These are phyloP conservation scores for Cotesia congregata DNA, from an alignment of 2,888 invertebrate species.

Conservation along the genomic window DNA sequence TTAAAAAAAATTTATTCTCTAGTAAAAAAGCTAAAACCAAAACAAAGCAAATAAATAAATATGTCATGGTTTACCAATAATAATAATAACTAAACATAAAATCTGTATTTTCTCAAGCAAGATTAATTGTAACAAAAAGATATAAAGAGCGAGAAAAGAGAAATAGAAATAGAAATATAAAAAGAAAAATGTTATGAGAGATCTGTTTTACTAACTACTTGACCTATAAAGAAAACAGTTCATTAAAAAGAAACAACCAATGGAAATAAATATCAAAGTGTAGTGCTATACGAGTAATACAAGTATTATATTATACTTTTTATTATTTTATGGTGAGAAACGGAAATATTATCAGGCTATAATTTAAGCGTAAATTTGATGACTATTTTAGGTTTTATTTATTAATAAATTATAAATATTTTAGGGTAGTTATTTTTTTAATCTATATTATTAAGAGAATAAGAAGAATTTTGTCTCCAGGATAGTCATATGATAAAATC, in stretches of 20 bases:
- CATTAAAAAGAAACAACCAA: neutral
- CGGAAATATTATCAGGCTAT: neutral
- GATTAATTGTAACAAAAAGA: neutral
- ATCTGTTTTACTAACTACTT: constrained; percentile 16
- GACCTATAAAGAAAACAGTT: neutral
- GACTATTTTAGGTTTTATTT: too few relatives aligned
- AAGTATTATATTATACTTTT: neutral
- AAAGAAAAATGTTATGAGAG: neutral
- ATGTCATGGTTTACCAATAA: neutral
- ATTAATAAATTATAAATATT: too few relatives aligned
- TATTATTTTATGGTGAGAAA: neutral
- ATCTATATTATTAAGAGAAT: too few relatives aligned
- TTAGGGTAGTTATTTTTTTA: too few relatives aligned
- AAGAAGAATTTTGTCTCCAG: too few relatives aligned
- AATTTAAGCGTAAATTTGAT: neutral
- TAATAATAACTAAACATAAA: neutral
- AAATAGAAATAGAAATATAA: neutral
- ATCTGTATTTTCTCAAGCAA: neutral
- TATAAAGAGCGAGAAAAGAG: neutral
- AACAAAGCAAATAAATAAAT: neutral
- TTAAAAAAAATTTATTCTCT: too few relatives aligned
- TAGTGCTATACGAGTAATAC: neutral
- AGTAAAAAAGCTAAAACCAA: too few relatives aligned
- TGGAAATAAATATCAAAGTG: constrained; percentile 14
- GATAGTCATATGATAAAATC: too few relatives aligned